phyloP scores from a whole-genome alignment of 37 sponge, comb jelly and placozoan genomes.

The Axinella damicornis region DNA sequence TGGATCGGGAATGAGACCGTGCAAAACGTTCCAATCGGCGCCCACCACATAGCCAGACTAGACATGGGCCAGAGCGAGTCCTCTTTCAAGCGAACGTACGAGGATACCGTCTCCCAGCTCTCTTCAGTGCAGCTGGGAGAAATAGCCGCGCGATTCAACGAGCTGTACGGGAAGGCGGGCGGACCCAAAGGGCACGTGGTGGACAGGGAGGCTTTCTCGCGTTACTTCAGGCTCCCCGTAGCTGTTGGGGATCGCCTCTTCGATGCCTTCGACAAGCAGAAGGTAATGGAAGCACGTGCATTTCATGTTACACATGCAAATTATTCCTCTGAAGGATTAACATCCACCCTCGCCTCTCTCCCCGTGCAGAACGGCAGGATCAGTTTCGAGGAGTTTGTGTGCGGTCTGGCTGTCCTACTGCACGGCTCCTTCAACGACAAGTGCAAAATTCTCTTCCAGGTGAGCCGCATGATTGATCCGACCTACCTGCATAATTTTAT shows the following conservation, averaged over 20 bases:
- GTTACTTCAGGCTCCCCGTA: constrained; percentile 74
- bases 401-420: constrained; percentile 81
- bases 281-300: constrained; percentile 54
- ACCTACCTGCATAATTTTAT: too few relatives aligned
- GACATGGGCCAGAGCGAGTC: constrained; percentile 66
- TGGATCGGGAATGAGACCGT: too few relatives aligned
- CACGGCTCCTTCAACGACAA: constrained; percentile 84
- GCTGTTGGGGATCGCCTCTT: constrained; percentile 86
- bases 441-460: constrained; percentile 80
- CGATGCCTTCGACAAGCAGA: constrained; percentile 86
- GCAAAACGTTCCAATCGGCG: too few relatives aligned
- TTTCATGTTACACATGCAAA: too few relatives aligned
- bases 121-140: constrained; percentile 47
- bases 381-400: constrained; percentile 91
- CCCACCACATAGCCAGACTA: too few relatives aligned
- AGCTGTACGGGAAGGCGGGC: constrained; percentile 65
- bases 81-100: constrained; percentile 44
- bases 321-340: background rate
- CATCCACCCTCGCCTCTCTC: background rate
- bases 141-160: constrained; percentile 40
- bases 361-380: constrained; percentile 72
- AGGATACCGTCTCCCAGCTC: constrained; percentile 48
- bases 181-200: constrained; percentile 70
- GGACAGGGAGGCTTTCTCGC: constrained; percentile 79
- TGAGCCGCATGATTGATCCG: too few relatives aligned